These are phyloP conservation scores for Doryteuthis pealeii DNA, from an alignment of 1,140 invertebrate species.

Conservation along the genomic window DNA sequence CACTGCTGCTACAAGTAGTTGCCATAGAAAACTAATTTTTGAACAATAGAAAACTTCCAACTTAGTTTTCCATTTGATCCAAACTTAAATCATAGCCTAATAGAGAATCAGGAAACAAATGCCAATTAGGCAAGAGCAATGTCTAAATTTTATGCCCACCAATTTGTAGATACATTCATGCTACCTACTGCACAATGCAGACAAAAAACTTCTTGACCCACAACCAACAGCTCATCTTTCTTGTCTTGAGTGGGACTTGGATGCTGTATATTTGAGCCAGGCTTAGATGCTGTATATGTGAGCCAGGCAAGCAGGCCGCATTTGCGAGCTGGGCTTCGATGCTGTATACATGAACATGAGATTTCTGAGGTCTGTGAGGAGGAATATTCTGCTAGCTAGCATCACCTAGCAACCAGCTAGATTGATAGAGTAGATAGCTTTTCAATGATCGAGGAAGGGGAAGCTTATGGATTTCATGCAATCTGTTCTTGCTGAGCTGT, in stretches of 20 bases:
- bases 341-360: conserved; percentile 4
- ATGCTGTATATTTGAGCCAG: background rate
- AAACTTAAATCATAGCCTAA: no score
- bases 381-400: background rate
- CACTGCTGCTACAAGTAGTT: no score
- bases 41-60: no score
- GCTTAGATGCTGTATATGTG: background rate
- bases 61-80: no score
- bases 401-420: conserved; percentile 32
- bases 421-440: conserved; percentile 86
- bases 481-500: conserved; percentile 80
- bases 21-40: no score
- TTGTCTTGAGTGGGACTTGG: background rate
- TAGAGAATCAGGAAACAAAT: no score
- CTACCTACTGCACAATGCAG: background rate
- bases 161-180: background rate
- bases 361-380: background rate
- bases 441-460: conserved; percentile 90
- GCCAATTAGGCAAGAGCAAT: no score
- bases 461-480: conserved; percentile 79
- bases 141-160: no score
- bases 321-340: background rate
- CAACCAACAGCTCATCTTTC: background rate
- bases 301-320: background rate
- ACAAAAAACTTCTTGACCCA: background rate